Evolutionary conservation across 2,797 vertebrate genomes (phyloP).

Genomic region (Enteromius thamalakanensis): DNA sequence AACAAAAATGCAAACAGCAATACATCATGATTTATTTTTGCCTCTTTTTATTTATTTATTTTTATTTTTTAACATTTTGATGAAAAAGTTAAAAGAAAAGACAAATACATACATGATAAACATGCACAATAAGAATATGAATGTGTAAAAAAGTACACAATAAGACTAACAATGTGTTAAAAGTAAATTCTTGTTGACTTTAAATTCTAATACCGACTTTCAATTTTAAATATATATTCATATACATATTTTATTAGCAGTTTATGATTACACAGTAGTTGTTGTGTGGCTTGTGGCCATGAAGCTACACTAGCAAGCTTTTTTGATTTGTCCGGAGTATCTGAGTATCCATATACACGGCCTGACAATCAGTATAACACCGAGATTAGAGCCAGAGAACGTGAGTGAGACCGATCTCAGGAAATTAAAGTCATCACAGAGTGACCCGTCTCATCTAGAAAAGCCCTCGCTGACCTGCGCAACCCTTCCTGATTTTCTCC

Average conservation of each 20-base stretch:
- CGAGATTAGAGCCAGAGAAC: neutral
- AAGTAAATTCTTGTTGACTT: too few relatives aligned
- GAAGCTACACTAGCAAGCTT: neutral
- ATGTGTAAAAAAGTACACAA: too few relatives aligned
- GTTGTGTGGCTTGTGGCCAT: neutral
- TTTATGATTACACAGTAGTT: neutral
- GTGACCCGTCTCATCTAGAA: neutral
- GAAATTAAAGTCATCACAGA: slow-evolving; percentile 21
- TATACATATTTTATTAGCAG: neutral
- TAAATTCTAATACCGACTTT: neutral
- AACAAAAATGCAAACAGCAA: too few relatives aligned
- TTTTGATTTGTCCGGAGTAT: neutral
- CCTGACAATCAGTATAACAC: neutral
- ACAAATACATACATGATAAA: too few relatives aligned
- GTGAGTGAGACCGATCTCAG: neutral
- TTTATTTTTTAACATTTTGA: too few relatives aligned
- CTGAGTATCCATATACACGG: neutral
- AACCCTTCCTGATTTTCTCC: slow-evolving; percentile 21
- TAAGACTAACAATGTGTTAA: too few relatives aligned
- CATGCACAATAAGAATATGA: too few relatives aligned
- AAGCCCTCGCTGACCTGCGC: neutral
- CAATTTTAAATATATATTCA: neutral
- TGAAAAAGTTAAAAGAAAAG: too few relatives aligned
- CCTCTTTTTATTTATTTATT: too few relatives aligned
- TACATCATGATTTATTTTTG: too few relatives aligned